These are phyloP conservation scores for Arenaria interpres DNA, from an alignment of 2,113 vertebrate species.

Conservation along the genomic window DNA sequence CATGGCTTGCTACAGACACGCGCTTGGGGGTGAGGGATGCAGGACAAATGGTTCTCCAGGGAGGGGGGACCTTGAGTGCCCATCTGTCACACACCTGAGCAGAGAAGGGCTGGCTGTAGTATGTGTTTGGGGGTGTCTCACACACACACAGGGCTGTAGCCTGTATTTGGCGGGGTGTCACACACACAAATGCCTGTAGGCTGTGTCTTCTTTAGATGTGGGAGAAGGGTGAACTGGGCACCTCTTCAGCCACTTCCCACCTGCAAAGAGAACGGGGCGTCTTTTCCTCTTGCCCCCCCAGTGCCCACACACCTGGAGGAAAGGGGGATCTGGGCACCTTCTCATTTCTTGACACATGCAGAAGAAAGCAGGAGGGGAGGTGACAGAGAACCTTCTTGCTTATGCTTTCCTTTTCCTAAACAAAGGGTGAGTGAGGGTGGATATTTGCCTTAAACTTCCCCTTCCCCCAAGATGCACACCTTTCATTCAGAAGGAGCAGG, in stretches of 20 bases:
- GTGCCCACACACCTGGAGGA: not conserved
- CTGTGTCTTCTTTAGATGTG: too few relatives aligned
- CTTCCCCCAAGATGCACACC: not conserved
- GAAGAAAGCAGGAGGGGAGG: not conserved
- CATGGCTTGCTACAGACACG: fast-evolving
- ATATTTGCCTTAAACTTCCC: fast-evolving
- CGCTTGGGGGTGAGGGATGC: fast-evolving
- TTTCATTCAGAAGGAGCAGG: not conserved
- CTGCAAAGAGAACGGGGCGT: not conserved
- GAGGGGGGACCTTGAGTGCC: fast-evolving
- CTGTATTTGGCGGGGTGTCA: too few relatives aligned
- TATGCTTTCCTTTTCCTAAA: not conserved
- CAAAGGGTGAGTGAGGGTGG: not conserved
- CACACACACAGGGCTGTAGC: too few relatives aligned
- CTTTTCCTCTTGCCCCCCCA: not conserved
- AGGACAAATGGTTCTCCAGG: fast-evolving
- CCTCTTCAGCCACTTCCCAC: not conserved
- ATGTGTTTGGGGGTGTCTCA: too few relatives aligned
- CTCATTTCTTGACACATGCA: not conserved
- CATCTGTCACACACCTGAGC: fast-evolving
- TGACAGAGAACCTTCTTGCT: not conserved
- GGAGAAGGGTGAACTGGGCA: not conserved
- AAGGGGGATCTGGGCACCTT: not conserved
- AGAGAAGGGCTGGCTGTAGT: not conserved
- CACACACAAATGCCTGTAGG: too few relatives aligned